Base-by-base conservation (phyloP, 2,113 vertebrate species). In the Tringa solitaria region DNA sequence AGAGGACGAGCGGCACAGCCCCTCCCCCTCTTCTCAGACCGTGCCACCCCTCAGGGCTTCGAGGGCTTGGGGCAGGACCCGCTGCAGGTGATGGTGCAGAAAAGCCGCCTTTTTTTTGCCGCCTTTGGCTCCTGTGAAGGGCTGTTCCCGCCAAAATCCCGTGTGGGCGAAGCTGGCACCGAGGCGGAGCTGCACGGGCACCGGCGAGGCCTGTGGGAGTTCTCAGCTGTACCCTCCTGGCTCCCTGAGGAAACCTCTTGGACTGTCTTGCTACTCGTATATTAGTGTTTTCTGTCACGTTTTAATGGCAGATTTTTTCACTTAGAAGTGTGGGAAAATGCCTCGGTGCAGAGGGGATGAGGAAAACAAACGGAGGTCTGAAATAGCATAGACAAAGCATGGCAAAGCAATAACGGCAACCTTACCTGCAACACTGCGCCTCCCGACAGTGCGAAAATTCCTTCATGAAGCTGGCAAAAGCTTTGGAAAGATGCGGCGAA, bases 111-210 rank as follows among this genome's bases (percentile, higher is more conserved):
- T 17, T 32, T 32, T 18, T 8, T 14, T 46, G 14, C 26, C 3
- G 6, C 33, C 24, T 8, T 6, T 2, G 32, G 2, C 12, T 35
- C 23, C 4, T 5, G 0, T 4, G n/a, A 30, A 4, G 21, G 19
- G 6, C 27, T 6, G 1, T 60, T 59, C 61, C 32, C 27, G 13
- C 27, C 32, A 5, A 20, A 74, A 48, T 0, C 39, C 1, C 51
- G 14, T 8, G 3, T 1, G 48, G 23, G n/a, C 16, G 22, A 10
- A 32, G 32, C 20, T 8, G 11, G 4, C 15, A 3, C 23, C 24
- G 22, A 19, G 30, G 6, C 7, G 8, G 37, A 7, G 27, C 37
- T 20, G 4, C 28, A 2, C 73, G 8, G n/a, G 1, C 19, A 2
- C 6, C 46, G 4, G 6, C 10, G 2, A 2, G 50, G 17, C 20